These are phyloP conservation scores for Aphelinus certus DNA, from an alignment of 1,140 invertebrate species.

Conservation along the genomic window DNA sequence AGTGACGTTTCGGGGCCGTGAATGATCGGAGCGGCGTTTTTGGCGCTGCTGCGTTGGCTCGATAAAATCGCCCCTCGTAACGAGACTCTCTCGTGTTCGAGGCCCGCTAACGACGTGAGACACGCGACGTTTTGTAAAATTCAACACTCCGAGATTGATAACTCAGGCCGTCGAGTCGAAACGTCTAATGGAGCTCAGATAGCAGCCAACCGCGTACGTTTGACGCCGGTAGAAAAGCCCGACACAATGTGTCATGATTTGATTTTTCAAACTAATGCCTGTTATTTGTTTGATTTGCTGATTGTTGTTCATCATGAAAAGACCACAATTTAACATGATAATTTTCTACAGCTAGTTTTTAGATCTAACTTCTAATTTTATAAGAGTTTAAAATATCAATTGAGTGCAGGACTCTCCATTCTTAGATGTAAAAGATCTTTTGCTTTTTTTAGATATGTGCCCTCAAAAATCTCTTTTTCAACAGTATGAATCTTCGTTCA, in stretches of 20 bases:
- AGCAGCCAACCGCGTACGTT: background rate
- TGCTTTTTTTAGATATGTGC: no score
- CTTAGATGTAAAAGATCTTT: no score
- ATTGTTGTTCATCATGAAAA: no score
- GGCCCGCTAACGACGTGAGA: conserved; percentile 41
- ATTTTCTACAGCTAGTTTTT: background rate
- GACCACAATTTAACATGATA: background rate
- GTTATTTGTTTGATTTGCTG: no score
- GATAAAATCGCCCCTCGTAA: conserved; percentile 41
- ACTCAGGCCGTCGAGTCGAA: background rate
- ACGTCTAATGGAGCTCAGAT: conserved; percentile 22
- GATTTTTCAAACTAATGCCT: no score
- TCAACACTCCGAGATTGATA: conserved; percentile 36
- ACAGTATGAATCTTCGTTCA: no score
- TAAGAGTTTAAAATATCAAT: no score
- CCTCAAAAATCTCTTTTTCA: no score
- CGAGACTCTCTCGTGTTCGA: conserved; percentile 46
- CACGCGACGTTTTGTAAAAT: conserved; percentile 45
- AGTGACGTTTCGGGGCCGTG: conserved; percentile 27
- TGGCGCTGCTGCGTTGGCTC: conserved; percentile 4
- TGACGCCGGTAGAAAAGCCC: no score
- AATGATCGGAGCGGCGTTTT: conserved; percentile 22
- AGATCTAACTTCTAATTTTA: no score
- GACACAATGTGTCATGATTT: no score
- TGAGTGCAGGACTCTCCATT: no score